phyloP scores from a whole-genome alignment of 2,888 invertebrate genomes.

The Tinea trinotella region DNA sequence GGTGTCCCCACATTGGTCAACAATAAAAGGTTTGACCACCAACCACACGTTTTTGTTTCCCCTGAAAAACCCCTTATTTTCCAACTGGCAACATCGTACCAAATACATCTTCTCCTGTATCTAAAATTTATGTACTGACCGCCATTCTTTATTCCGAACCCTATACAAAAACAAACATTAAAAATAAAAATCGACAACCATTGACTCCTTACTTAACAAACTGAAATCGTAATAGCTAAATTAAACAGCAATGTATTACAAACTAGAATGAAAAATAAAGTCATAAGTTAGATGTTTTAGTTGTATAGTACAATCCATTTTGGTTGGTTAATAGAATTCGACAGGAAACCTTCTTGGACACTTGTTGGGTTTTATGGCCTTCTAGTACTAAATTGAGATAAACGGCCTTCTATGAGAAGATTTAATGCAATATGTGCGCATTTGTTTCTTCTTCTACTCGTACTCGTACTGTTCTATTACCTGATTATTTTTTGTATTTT shows the following conservation, averaged over 20 bases:
- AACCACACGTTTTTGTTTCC: slow-evolving; percentile 1
- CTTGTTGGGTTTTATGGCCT: slow-evolving; percentile 20
- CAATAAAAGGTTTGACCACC: slow-evolving; percentile 6
- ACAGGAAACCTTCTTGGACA: slow-evolving; percentile 22
- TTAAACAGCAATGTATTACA: background rate
- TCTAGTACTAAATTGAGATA: slow-evolving; percentile 17
- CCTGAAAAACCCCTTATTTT: slow-evolving; percentile 12
- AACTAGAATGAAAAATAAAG: background rate
- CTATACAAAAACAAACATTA: background rate
- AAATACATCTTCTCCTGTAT: slow-evolving; percentile 10
- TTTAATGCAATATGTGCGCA: background rate
- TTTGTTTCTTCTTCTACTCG: background rate
- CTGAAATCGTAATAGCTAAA: background rate
- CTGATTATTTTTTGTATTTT: too few relatives aligned
- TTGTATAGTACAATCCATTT: slow-evolving; percentile 14
- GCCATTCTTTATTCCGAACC: background rate
- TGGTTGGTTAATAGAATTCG: slow-evolving; percentile 22
- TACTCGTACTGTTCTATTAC: too few relatives aligned
- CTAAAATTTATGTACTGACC: slow-evolving; percentile 14
- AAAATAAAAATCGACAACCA: background rate
- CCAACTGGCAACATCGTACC: background rate
- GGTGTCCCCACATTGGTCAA: slow-evolving; percentile 1
- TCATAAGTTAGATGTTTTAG: background rate
- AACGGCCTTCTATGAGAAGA: slow-evolving; percentile 12
- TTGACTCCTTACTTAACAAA: background rate